Evolutionary conservation across 2,113 vertebrate species (phyloP).

Genomic region (Glareola pratincola): DNA sequence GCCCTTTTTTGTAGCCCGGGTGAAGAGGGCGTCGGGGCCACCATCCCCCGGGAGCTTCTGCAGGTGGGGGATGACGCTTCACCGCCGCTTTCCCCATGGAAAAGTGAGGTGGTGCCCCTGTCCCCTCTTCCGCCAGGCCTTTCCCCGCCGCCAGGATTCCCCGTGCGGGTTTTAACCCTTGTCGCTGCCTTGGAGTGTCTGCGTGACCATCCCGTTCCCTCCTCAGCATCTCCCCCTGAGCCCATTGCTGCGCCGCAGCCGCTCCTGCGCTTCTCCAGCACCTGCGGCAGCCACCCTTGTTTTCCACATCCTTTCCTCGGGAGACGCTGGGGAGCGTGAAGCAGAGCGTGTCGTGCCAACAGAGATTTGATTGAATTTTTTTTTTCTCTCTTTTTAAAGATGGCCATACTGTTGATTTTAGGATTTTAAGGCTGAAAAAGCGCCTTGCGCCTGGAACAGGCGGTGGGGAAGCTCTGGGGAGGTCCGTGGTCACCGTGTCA

Average conservation of each 20-base stretch:
- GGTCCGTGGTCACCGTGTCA: too few relatives aligned
- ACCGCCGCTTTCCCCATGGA: background rate
- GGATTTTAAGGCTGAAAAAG: background rate
- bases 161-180: background rate
- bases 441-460: background rate
- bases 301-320: background rate
- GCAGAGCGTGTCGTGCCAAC: background rate
- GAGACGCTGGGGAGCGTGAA: background rate
- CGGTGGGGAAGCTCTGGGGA: background rate
- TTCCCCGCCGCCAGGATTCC: background rate
- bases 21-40: background rate
- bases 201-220: rapidly evolving
- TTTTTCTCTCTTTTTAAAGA: background rate
- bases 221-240: background rate
- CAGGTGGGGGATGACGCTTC: background rate
- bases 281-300: background rate
- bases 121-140: rapidly evolving
- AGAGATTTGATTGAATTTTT: background rate
- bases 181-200: background rate
- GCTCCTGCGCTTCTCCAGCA: background rate
- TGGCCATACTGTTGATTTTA: background rate
- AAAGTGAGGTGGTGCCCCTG: rapidly evolving
- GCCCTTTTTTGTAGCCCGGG: background rate
- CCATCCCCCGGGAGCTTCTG: background rate
- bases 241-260: rapidly evolving